Percentiles rank a stretch among this genome's conserved stretches.
Conservation (phyloP, 2,113 vertebrate genomes). For the Anoura caudifer region DNA sequence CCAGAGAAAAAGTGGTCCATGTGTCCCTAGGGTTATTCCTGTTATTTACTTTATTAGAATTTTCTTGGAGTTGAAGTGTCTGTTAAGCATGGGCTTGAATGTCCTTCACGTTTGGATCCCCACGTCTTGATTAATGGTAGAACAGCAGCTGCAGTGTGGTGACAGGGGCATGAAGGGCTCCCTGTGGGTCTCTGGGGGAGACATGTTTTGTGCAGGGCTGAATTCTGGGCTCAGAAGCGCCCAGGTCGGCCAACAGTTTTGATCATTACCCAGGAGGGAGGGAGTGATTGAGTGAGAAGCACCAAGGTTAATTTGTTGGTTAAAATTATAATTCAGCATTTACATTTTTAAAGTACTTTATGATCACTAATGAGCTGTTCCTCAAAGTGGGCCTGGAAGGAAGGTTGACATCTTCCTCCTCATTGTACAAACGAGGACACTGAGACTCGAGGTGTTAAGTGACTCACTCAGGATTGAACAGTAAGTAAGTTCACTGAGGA, state of each 20-base stretch:
- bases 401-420: background rate
- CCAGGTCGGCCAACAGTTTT: background rate
- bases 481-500: background rate
- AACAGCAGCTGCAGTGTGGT: background rate
- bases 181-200: background rate
- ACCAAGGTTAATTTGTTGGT: slow-evolving; percentile 51
- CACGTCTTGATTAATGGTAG: background rate
- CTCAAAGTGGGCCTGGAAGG: background rate
- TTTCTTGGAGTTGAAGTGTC: background rate
- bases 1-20: background rate
- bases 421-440: background rate
- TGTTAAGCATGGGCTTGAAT: background rate
- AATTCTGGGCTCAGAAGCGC: background rate
- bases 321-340: slow-evolving; percentile 53
- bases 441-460: background rate
- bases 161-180: background rate
- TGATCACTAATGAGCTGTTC: slow-evolving; percentile 41
- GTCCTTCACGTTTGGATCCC: background rate
- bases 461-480: background rate
- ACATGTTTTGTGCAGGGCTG: background rate
- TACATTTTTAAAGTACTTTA: slow-evolving; percentile 42
- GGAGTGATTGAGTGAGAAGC: slow-evolving; percentile 16
- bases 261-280: background rate
- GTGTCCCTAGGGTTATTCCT: background rate
- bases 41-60: background rate